Evolutionary conservation across 2,888 invertebrate species (phyloP).

Genomic region (Andrena haemorrhoa): DNA sequence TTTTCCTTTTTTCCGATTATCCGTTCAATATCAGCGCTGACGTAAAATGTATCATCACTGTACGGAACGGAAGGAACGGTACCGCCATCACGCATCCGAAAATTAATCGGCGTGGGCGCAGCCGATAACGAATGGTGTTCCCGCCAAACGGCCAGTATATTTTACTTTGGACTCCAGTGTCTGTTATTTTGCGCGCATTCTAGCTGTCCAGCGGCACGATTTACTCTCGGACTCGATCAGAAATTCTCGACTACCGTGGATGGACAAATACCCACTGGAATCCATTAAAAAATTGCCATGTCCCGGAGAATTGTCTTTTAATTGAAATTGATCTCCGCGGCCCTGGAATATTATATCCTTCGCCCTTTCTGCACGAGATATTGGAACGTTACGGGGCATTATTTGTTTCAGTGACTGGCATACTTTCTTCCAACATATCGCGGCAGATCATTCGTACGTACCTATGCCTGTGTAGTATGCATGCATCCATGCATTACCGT

Average conservation of each 20-base stretch:
- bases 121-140: conserved; percentile 80
- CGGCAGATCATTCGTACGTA: not conserved
- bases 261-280: conserved; percentile 68
- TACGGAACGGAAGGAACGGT: conserved; percentile 70
- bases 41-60: conserved; percentile 74
- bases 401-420: conserved; percentile 25
- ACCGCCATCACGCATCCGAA: conserved; percentile 76
- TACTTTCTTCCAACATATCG: conserved; percentile 28
- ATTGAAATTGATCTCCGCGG: conserved; percentile 57
- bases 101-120: conserved; percentile 81
- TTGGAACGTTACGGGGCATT: conserved; percentile 25
- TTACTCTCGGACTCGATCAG: conserved; percentile 76
- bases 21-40: conserved; percentile 73
- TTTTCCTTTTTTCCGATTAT: conserved; percentile 71
- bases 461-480: not conserved
- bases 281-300: conserved; percentile 71
- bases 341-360: conserved; percentile 38
- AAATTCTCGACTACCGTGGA: conserved; percentile 63
- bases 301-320: conserved; percentile 51
- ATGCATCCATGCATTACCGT: not conserved
- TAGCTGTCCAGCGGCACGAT: conserved; percentile 72
- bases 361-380: conserved; percentile 32
- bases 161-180: conserved; percentile 78
- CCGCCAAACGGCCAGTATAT: conserved; percentile 79
- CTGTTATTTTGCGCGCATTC: conserved; percentile 77